Conservation (phyloP, 1,140 invertebrate species). For the Drosophila persimilis region DNA sequence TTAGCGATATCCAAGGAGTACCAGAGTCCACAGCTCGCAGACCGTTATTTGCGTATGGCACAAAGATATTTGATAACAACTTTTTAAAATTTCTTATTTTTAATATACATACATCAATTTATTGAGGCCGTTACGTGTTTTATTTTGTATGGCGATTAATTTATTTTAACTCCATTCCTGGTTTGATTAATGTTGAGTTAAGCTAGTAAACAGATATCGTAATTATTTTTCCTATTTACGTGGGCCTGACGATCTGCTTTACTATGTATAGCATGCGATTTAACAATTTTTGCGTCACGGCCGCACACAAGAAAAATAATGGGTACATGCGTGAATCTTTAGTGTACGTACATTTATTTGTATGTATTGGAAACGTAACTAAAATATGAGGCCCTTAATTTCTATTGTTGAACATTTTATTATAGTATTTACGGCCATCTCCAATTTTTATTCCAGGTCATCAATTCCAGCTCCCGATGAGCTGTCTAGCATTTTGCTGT, state of each 20-base stretch:
- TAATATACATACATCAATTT: conserved; percentile 18
- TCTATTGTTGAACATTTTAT: conserved; percentile 59
- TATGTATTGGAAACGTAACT: conserved; percentile 58
- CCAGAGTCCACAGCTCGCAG: no score
- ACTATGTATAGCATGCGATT: conserved; percentile 3
- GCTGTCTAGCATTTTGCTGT: conserved; percentile 57
- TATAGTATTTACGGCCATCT: conserved; percentile 41
- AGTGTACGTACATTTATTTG: conserved; percentile 54
- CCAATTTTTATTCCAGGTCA: conserved; percentile 75
- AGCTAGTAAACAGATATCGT: no score
- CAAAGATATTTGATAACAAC: no score
- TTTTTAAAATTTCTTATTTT: no score
- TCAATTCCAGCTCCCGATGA: conserved; percentile 65
- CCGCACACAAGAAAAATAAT: conserved; percentile 16
- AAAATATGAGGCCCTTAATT: conserved; percentile 64
- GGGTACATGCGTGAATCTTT: conserved; percentile 31
- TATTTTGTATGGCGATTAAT: no score
- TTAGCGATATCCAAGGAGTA: no score
- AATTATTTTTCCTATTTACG: no score
- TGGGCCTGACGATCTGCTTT: conserved; percentile 2
- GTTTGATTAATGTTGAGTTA: no score
- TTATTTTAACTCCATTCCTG: no score
- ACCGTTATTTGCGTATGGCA: no score
- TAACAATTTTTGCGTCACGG: conserved; percentile 22
- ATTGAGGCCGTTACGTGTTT: not conserved